phyloP scores from a whole-genome alignment of 2,113 vertebrate genomes.

The Hippoglossus stenolepis region DNA sequence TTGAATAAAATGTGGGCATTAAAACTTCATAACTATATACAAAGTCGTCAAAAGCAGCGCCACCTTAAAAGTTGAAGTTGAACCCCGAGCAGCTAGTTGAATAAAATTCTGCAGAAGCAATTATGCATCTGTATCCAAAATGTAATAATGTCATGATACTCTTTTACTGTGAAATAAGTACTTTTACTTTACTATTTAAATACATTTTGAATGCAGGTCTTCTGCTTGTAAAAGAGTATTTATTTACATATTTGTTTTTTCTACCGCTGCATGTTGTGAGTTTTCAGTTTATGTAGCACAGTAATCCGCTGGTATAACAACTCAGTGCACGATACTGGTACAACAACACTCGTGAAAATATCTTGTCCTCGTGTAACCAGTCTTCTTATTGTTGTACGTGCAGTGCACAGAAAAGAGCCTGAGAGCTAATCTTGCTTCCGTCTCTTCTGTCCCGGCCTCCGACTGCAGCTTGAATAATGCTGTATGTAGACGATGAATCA shows the following conservation, averaged over 20 bases:
- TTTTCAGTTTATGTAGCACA: too few relatives aligned
- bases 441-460: neutral
- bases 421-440: neutral
- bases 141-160: neutral
- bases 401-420: neutral
- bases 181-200: neutral
- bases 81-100: neutral
- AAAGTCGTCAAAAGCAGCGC: too few relatives aligned
- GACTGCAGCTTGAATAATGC: neutral
- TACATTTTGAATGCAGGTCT: neutral
- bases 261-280: neutral
- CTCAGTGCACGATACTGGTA: neutral
- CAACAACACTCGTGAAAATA: neutral
- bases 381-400: neutral
- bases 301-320: neutral
- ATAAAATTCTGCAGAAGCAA: neutral
- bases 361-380: neutral
- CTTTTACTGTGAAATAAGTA: neutral
- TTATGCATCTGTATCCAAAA: too few relatives aligned
- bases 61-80: too few relatives aligned
- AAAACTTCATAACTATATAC: neutral
- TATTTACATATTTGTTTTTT: neutral
- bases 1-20: too few relatives aligned
- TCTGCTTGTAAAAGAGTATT: neutral
- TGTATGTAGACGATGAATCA: slow-evolving; percentile 18